Base-by-base conservation (phyloP, 2,113 vertebrate genomes). In the Aythya baeri region DNA sequence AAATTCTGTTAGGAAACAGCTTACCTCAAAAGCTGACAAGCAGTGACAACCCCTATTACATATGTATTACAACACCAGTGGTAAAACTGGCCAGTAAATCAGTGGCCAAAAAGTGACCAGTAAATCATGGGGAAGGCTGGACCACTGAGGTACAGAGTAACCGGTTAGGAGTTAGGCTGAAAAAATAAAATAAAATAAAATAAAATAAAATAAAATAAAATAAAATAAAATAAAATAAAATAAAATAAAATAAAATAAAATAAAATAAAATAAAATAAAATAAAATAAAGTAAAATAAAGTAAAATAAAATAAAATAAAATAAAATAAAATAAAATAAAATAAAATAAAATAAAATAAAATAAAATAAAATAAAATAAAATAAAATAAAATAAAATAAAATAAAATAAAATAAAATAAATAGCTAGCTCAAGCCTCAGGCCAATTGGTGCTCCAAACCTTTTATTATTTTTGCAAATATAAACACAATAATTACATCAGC, bases 81-180 rank as follows among this genome's bases (percentile, higher is more conserved):
- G 54, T 94, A 84, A 86, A 91, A 86, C 26, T 86, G 94, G 80
- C 92, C 81, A 25, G 63, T 93, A 86, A 91, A 92, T 86, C 73
- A 83, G 44, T 49, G 46, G 46, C 20, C 21, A 49, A 84, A 86
- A 91, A 86, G 23, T 86, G 94, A 83, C 92, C 81, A 25, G 63
- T 93, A 88, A 91, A 92, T 86, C 57, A 34, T 16, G 75, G 46
- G 65, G 38, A 63, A 75, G 68, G 62, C 17, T 25, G 41, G 17
- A 58, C 29, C 50, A 49, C n/a, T 52, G 81, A 91, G 65, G 41
- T 55, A 55, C 34, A 36, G 57, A 84, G 21, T 44, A 80, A 80
- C 25, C 73, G 57, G 87, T 84, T 17, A 73, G 58, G 66, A 88
- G 72, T 38, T 77, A 55, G 12, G 16, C 59, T 67, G 31, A 16